Percentiles rank a stretch among this genome's conserved stretches.
Evolutionary conservation across 2,113 vertebrate genomes (phyloP).

Genomic region (Cacatua alba): DNA sequence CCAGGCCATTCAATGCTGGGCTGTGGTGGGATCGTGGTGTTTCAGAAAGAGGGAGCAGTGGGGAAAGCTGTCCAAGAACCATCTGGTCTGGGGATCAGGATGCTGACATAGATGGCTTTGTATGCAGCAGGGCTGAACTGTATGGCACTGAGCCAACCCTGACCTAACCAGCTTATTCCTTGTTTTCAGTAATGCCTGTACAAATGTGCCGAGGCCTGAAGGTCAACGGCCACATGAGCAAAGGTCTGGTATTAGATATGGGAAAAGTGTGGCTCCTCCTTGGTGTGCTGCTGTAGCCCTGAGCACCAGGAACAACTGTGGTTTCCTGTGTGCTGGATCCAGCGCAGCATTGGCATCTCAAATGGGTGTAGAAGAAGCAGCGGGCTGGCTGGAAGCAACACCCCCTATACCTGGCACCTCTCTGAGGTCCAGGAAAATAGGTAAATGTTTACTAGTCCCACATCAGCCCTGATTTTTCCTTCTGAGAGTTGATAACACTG

Average conservation of each 20-base stretch:
- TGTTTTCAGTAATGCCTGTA: neutral
- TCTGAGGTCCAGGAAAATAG: neutral
- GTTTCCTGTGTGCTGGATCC: neutral
- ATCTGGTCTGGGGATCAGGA: neutral
- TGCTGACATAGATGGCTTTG: neutral
- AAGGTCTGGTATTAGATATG: neutral
- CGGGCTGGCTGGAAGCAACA: neutral
- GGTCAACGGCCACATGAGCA: neutral
- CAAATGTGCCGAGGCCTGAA: neutral
- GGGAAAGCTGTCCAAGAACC: neutral
- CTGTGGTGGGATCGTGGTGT: neutral
- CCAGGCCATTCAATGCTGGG: neutral
- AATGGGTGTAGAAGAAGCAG: neutral
- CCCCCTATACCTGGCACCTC: neutral
- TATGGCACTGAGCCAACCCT: constrained; percentile 15
- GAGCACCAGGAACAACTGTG: fast-evolving
- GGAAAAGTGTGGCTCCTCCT: neutral
- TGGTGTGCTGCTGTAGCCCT: neutral
- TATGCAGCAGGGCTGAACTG: neutral
- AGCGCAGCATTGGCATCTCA: fast-evolving
- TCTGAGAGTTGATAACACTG: neutral
- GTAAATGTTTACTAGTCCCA: neutral
- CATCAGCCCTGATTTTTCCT: neutral
- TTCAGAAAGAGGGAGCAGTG: neutral
- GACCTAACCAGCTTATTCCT: constrained; percentile 35